Percentiles rank a stretch among this genome's conserved stretches.
Evolutionary conservation across 2,113 vertebrate genomes (phyloP).

Genomic region (Fregata magnificens): DNA sequence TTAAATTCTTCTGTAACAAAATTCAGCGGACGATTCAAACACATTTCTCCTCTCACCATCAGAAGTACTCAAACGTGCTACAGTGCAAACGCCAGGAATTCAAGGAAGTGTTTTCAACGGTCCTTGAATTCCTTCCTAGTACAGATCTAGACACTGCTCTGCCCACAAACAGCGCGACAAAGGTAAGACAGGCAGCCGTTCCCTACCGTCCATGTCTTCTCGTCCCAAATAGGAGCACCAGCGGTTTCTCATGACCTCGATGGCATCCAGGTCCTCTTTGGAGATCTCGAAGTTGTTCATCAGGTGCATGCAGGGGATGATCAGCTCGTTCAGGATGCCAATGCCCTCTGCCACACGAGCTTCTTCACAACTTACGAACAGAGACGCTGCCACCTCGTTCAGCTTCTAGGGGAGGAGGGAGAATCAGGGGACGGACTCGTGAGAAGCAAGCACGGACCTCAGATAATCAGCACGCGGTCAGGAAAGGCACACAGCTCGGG

Average conservation of each 20-base stretch:
- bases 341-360: constrained; percentile 82
- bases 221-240: constrained; percentile 93
- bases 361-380: constrained; percentile 86
- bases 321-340: constrained; percentile 85
- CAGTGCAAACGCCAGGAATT: background rate
- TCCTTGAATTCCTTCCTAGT: too few relatives aligned
- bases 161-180: background rate
- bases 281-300: constrained; percentile 80
- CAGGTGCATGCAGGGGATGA: constrained; percentile 96
- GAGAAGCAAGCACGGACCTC: background rate
- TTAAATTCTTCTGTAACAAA: background rate
- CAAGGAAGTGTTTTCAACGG: background rate
- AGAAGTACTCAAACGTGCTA: background rate
- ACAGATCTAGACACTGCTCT: background rate
- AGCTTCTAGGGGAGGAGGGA: constrained; percentile 76
- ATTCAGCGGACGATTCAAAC: background rate
- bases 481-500: background rate
- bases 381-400: constrained; percentile 83
- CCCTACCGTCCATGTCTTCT: constrained; percentile 89
- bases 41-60: background rate
- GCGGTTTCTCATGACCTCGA: constrained; percentile 87
- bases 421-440: background rate
- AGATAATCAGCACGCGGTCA: background rate
- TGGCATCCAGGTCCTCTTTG: constrained; percentile 86
- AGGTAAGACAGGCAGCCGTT: background rate